Conservation (phyloP, 35 echinoderm and acorn worm species). For the Patiria miniata region DNA sequence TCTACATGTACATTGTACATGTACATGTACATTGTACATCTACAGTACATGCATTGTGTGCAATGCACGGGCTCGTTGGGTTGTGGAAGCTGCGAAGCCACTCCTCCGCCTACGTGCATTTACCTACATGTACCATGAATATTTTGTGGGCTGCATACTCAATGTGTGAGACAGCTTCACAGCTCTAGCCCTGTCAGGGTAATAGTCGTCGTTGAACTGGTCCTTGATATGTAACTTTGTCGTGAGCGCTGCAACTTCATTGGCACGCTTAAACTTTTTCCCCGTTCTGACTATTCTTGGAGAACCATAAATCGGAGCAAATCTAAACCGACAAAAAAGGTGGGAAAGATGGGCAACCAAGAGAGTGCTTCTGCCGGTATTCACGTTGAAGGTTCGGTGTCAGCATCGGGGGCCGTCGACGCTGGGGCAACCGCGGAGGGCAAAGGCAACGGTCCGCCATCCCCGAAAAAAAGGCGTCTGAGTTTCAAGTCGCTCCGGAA, state of each 20-base stretch:
- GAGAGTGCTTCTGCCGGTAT: conserved; percentile 22
- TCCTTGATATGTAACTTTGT: conserved; percentile 15
- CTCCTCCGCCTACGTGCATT: conserved; percentile 7
- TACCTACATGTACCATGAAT: neutral
- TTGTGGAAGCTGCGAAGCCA: neutral
- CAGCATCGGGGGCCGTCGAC: neutral
- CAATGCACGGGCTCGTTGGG: neutral
- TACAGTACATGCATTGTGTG: neutral
- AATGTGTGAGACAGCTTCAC: neutral
- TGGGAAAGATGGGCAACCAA: conserved; percentile 35
- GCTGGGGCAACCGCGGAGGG: neutral
- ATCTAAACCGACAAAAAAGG: neutral
- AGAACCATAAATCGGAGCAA: conserved; percentile 4
- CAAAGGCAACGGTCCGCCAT: conserved; percentile 23
- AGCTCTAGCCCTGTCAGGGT: neutral
- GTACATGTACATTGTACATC: no score
- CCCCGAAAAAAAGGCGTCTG: conserved; percentile 41
- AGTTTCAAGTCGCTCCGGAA: conserved; percentile 46
- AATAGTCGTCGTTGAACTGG: neutral
- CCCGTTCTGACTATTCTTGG: neutral
- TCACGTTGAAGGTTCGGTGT: conserved; percentile 26
- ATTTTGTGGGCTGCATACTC: neutral
- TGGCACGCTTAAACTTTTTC: neutral
- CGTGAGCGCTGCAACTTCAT: conserved; percentile 25
- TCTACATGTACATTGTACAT: no score